Evolutionary conservation across 2,797 vertebrate species (phyloP).

Genomic region (Chloroceryle inda): DNA sequence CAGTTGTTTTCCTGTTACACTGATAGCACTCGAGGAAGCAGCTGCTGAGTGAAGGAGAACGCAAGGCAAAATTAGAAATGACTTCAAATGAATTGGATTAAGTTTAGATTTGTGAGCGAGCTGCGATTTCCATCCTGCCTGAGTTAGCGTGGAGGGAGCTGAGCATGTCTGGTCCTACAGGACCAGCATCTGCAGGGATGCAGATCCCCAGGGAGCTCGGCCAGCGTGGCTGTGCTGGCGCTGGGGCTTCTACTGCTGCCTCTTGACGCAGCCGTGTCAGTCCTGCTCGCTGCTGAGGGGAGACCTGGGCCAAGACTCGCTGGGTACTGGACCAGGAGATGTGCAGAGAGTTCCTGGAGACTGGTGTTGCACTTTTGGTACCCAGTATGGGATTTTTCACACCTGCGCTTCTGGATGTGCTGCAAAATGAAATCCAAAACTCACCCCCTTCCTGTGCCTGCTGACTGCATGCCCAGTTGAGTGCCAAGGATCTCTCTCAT

Average conservation of each 20-base stretch:
- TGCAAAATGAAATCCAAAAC: not conserved
- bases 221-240: accelerated
- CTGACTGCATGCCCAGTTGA: not conserved
- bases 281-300: accelerated
- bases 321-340: not conserved
- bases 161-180: accelerated
- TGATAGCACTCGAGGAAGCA: not conserved
- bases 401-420: not conserved
- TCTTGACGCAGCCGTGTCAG: accelerated
- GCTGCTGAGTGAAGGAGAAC: not conserved
- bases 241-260: not conserved
- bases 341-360: not conserved
- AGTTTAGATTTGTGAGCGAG: not conserved
- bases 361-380: not conserved
- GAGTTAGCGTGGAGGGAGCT: not conserved
- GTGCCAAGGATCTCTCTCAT: not conserved
- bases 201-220: not conserved
- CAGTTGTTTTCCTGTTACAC: not conserved
- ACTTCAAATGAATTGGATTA: not conserved
- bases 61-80: not conserved
- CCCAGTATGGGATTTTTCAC: not conserved
- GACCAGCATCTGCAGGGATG: not conserved
- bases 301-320: not conserved
- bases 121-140: not conserved
- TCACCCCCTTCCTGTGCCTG: accelerated